Evolutionary conservation across 2,888 invertebrate species (phyloP).

Genomic region (Tetropium fuscum): DNA sequence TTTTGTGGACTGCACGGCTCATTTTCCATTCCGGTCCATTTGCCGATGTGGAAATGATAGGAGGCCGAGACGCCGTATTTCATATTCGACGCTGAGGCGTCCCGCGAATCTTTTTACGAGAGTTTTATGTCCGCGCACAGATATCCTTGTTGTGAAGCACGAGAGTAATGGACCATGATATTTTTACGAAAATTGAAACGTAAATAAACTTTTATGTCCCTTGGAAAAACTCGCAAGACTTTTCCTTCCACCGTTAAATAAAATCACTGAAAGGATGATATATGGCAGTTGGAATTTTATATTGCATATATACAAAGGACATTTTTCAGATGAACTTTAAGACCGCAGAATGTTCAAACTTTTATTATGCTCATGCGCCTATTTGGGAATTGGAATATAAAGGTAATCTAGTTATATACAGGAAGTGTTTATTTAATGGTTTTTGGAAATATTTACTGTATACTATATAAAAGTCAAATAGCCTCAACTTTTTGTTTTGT

Average conservation of each 20-base stretch:
- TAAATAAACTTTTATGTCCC: constrained; percentile 64
- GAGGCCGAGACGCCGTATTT: constrained; percentile 58
- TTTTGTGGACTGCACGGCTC: constrained; percentile 31
- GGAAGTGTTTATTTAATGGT: too few species aligned
- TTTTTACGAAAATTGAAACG: constrained; percentile 66
- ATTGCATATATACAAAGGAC: constrained; percentile 31
- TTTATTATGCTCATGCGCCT: too few species aligned
- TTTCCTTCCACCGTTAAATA: constrained; percentile 40
- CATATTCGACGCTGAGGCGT: constrained; percentile 61
- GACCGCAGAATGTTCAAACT: too few species aligned
- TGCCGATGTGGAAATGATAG: constrained; percentile 56
- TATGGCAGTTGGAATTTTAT: constrained; percentile 31
- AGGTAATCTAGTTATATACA: too few species aligned
- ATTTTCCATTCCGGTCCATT: constrained; percentile 61
- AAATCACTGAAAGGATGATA: constrained; percentile 36
- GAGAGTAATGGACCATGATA: constrained; percentile 64
- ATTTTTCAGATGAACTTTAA: constrained; percentile 18
- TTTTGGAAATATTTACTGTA: too few species aligned
- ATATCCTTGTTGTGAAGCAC: constrained; percentile 60
- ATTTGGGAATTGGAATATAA: too few species aligned
- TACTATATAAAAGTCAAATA: too few species aligned
- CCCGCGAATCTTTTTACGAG: constrained; percentile 61
- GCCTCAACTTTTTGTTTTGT: too few species aligned
- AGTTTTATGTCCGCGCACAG: constrained; percentile 61
- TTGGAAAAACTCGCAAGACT: constrained; percentile 47